A percentile compares a stretch with the other conserved stretches of the same genome.
These are phyloP conservation scores for Monochamus saltuarius DNA, from an alignment of 1,140 invertebrate genomes.

Conservation along the genomic window DNA sequence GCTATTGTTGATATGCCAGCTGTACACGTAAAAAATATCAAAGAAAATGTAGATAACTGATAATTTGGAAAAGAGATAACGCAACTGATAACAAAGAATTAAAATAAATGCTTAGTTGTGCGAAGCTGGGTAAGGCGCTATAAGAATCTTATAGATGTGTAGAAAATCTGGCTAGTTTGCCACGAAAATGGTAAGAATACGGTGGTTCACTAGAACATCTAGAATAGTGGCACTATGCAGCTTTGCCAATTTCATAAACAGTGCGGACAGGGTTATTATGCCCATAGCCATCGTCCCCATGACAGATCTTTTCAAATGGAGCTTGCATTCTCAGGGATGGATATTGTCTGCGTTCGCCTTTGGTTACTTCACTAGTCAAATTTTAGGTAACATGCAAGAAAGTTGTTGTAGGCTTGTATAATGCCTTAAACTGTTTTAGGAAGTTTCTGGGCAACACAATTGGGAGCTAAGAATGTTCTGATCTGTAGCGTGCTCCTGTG, in stretches of 20 bases:
- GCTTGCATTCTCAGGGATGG: constrained; percentile 74
- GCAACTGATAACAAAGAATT: no score
- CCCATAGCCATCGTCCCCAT: constrained; percentile 78
- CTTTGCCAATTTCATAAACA: constrained; percentile 78
- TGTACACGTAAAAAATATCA: no score
- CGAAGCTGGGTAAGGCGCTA: no score
- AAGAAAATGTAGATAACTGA: no score
- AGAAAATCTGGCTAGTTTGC: no score
- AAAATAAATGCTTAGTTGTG: no score
- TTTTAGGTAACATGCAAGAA: constrained; percentile 38
- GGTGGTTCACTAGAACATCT: constrained; percentile 58
- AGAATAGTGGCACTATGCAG: constrained; percentile 70
- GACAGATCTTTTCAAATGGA: constrained; percentile 74
- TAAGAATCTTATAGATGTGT: no score
- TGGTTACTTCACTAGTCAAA: constrained; percentile 78
- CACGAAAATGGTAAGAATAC: constrained; percentile 53
- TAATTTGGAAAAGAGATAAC: no score
- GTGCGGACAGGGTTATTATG: constrained; percentile 79
- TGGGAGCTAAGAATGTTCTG: constrained; percentile 73
- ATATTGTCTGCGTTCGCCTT: constrained; percentile 77
- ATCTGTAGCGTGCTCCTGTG: constrained; percentile 72
- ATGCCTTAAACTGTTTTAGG: constrained; percentile 62
- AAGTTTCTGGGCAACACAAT: constrained; percentile 68
- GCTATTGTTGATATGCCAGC: no score
- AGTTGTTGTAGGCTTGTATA: constrained; percentile 11